Conservation (phyloP, 2,797 vertebrate species). For the Sebastes oblongus region DNA sequence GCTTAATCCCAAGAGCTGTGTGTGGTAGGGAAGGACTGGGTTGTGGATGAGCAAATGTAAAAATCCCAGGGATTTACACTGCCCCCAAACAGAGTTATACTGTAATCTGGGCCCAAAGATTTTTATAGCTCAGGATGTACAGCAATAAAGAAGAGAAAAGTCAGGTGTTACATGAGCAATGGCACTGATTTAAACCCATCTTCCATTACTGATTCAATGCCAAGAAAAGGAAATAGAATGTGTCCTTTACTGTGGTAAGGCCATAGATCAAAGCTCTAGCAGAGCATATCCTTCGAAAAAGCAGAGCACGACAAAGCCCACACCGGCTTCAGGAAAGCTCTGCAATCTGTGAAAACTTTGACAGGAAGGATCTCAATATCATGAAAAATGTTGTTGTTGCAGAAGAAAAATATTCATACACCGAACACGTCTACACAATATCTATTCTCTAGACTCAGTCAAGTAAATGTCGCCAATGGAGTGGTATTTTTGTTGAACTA, state of each 20-base stretch:
- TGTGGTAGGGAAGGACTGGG: constrained; percentile 53
- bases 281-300: neutral
- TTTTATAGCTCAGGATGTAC: constrained; percentile 49
- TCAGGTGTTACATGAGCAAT: constrained; percentile 37
- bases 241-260: neutral
- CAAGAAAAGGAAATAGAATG: constrained; percentile 9
- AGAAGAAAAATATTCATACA: neutral
- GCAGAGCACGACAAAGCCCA: neutral
- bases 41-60: constrained; percentile 70
- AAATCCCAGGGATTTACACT: constrained; percentile 78
- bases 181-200: constrained; percentile 12
- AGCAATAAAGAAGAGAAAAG: constrained; percentile 30
- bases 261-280: constrained; percentile 11
- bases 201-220: constrained; percentile 8
- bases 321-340: neutral
- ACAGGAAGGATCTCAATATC: neutral
- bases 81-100: constrained; percentile 63
- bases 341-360: neutral
- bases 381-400: neutral
- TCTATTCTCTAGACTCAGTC: neutral
- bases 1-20: constrained; percentile 75
- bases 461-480: neutral
- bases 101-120: constrained; percentile 69
- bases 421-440: neutral
- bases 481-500: neutral